Conservation (phyloP, 2,113 vertebrate genomes). For the Dromaius novaehollandiae region DNA sequence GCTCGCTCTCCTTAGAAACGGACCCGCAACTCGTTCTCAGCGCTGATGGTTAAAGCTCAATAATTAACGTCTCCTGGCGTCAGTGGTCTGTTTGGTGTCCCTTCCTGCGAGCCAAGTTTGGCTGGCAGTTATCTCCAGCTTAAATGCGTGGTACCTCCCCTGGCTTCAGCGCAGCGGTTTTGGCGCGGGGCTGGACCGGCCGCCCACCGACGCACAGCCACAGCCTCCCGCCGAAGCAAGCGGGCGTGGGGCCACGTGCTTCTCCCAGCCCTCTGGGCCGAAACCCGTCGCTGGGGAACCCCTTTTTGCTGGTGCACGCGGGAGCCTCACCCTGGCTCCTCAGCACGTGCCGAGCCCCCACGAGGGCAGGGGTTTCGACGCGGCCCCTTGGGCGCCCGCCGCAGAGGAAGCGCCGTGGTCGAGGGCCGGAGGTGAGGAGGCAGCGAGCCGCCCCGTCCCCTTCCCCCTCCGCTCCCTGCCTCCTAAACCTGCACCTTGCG, state of each 20-base stretch:
- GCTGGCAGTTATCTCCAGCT: accelerated
- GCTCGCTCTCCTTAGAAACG: not conserved
- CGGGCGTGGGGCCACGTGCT: not conserved
- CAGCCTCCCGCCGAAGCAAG: not conserved
- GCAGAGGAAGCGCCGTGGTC: too few species aligned
- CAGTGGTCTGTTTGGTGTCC: not conserved
- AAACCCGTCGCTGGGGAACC: not conserved
- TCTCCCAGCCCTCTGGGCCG: not conserved
- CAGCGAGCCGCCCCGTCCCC: not conserved
- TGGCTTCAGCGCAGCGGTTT: not conserved
- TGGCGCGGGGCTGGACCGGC: accelerated
- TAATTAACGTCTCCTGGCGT: accelerated
- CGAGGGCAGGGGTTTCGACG: not conserved
- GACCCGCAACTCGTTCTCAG: not conserved
- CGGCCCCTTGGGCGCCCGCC: not conserved
- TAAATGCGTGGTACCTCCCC: accelerated
- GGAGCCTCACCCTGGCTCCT: not conserved
- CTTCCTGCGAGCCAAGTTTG: accelerated
- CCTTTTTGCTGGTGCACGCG: not conserved
- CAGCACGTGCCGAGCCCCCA: not conserved
- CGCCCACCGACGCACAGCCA: accelerated
- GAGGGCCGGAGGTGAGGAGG: not conserved
- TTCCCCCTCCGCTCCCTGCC: accelerated
- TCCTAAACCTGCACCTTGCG: accelerated
- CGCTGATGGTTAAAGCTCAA: accelerated